Conservation (phyloP, 2,113 vertebrate species). For the Tragelaphus strepsiceros region DNA sequence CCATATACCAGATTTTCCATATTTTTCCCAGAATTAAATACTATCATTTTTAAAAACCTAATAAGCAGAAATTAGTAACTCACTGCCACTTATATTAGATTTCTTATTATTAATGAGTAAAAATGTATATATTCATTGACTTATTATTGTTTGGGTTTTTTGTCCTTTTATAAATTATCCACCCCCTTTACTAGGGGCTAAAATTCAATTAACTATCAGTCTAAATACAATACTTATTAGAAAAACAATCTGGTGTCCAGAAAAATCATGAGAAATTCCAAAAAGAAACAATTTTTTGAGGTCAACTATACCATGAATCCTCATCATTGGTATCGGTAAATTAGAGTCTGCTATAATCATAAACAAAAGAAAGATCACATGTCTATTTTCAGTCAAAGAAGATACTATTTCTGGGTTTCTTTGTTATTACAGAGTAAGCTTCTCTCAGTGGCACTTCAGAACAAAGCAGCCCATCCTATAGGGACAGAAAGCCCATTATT, state of each 20-base stretch:
- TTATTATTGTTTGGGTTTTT: not conserved
- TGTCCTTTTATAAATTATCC: not conserved
- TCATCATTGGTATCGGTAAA: not conserved
- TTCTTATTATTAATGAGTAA: not conserved
- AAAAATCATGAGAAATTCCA: slow-evolving; percentile 13
- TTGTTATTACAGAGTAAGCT: not conserved
- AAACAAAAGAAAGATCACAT: not conserved
- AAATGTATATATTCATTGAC: not conserved
- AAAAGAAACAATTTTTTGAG: not conserved
- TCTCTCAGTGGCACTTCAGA: not conserved
- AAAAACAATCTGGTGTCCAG: not conserved
- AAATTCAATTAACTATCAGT: slow-evolving; percentile 20
- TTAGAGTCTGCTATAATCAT: not conserved
- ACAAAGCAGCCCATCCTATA: slow-evolving; percentile 30
- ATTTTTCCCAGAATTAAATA: not conserved
- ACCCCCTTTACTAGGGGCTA: not conserved
- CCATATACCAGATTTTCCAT: not conserved
- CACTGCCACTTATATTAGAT: not conserved
- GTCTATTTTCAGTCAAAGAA: slow-evolving; percentile 35
- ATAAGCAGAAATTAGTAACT: slow-evolving; percentile 18
- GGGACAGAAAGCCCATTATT: slow-evolving; percentile 32
- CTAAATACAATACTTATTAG: slow-evolving; percentile 8
- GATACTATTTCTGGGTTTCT: slow-evolving; percentile 17
- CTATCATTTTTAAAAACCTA: not conserved
- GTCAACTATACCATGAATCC: not conserved